Percentiles rank a stretch among this genome's conserved stretches.
Conservation (phyloP, 2,888 invertebrate genomes). For the Metalampra italica region DNA sequence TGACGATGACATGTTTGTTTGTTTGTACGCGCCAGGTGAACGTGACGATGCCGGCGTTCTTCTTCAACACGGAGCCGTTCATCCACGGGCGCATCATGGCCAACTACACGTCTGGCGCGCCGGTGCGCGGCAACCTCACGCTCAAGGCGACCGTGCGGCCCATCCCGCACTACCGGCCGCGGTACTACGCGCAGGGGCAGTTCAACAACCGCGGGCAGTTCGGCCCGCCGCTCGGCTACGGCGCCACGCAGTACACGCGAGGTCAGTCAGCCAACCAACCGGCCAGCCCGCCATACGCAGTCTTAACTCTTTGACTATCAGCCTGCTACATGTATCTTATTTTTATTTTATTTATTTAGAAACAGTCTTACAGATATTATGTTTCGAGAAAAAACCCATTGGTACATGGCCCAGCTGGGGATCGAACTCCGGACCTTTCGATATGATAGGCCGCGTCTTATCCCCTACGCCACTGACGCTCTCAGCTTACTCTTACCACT, state of each 20-base stretch:
- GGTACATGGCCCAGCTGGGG: too few species aligned
- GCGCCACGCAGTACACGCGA: constrained; percentile 56
- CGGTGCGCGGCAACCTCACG: constrained; percentile 93
- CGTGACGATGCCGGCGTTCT: constrained; percentile 96
- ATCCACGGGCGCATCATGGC: constrained; percentile 94
- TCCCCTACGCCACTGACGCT: too few species aligned
- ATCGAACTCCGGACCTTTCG: too few species aligned
- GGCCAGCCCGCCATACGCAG: too few species aligned
- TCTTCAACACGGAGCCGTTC: constrained; percentile 91
- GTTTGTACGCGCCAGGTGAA: constrained; percentile 80
- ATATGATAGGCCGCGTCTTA: too few species aligned
- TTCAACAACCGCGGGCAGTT: constrained; percentile 72
- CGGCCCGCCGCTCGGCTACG: constrained; percentile 31
- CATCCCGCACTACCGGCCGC: constrained; percentile 79
- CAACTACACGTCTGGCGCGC: constrained; percentile 96
- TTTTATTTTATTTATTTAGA: not conserved
- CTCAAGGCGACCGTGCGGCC: constrained; percentile 88
- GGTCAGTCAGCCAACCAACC: constrained; percentile 37
- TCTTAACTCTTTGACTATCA: too few species aligned
- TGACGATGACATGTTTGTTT: too few species aligned
- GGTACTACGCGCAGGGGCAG: constrained; percentile 58
- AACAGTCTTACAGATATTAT: too few species aligned
- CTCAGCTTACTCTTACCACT: too few species aligned
- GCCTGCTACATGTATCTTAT: too few species aligned
- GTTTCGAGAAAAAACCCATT: too few species aligned